Evolutionary conservation across 2,797 vertebrate genomes (phyloP).

Genomic region (Semotilus atromaculatus): DNA sequence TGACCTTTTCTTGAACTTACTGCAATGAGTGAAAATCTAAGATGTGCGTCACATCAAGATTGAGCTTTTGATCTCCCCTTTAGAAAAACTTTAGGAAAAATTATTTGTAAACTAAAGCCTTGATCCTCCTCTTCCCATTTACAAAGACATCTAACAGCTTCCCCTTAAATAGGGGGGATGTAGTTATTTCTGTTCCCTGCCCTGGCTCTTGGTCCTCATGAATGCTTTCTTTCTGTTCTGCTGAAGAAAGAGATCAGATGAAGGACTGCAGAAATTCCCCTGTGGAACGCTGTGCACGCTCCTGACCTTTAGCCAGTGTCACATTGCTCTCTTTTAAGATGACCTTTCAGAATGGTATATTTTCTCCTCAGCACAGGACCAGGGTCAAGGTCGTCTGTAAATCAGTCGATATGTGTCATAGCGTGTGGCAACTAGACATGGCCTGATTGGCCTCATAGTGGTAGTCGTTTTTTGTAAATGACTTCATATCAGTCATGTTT

Average conservation of each 20-base stretch:
- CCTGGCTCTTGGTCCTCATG: slow-evolving; percentile 61
- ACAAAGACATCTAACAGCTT: slow-evolving; percentile 54
- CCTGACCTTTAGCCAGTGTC: slow-evolving; percentile 65
- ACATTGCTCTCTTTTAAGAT: slow-evolving; percentile 62
- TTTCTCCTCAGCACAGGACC: slow-evolving; percentile 53
- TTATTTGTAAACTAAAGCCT: slow-evolving; percentile 59
- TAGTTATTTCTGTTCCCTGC: slow-evolving; percentile 71
- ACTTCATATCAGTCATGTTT: slow-evolving; percentile 42
- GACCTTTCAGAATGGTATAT: slow-evolving; percentile 59
- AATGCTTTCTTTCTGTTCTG: slow-evolving; percentile 64
- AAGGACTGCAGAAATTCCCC: slow-evolving; percentile 63
- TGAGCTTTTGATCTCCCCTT: slow-evolving; percentile 30
- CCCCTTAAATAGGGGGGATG: slow-evolving; percentile 54
- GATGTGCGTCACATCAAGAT: slow-evolving; percentile 13
- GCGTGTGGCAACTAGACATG: slow-evolving; percentile 19
- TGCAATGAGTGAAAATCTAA: not conserved
- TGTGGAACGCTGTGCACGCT: slow-evolving; percentile 64
- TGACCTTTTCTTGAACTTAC: not conserved
- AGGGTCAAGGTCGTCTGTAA: slow-evolving; percentile 62
- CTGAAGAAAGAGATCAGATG: slow-evolving; percentile 54
- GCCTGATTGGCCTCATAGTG: slow-evolving; percentile 11
- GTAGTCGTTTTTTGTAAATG: slow-evolving; percentile 38
- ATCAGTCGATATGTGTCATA: slow-evolving; percentile 52
- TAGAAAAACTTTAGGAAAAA: slow-evolving; percentile 15
- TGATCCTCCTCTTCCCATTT: slow-evolving; percentile 53